Evolutionary conservation across 2,113 vertebrate species (phyloP), one percentile per base, ranked within the genome.

Genomic region (Planiliza haematocheilus): DNA sequence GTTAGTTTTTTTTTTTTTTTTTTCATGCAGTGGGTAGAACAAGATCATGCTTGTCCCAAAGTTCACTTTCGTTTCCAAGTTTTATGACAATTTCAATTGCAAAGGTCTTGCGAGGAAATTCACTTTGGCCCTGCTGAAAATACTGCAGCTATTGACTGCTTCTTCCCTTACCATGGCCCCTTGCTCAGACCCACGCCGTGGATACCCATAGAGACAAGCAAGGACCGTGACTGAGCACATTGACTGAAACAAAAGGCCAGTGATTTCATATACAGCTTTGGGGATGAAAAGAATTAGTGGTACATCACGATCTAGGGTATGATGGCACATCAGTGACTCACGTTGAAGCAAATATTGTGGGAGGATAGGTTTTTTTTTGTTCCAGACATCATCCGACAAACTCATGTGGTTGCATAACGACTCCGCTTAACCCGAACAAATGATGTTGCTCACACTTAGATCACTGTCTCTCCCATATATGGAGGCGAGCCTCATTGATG

Each of bases 241-340:
- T 66, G 58, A 49, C 48, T 43, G 34, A 17, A 86, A 85, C 81
- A 81, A 88, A 87, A 84, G 74, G 70, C 53, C 41, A 50, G 21
- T 68, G 49, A 70, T 77, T 83, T 84, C 37, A 81, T 34, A 77
- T 67, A 24, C 57, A 78, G 56, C 64, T 60, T 61, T 70, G 48
- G 81, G 77, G 63, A 80, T 69, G 65, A 77, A 68, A 53, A 20
- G 43, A 88, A 88, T 83, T 70, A 70, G 57, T 18, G 37, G 75
- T 71, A 74, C 74, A 80, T 84, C 82, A 89, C 50, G 36, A 53
- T 71, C 37, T 48, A 24, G 74, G 53, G n/a, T 70, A 69, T 57
- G 61, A 84, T 78, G 77, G 66, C 58, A 81, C 69, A 79, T 51
- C 46, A 36, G 59, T 81, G 90, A 86, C 64, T 88, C 85, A 84